These are phyloP conservation scores for Nephila pilipes DNA, from an alignment of 1,140 invertebrate species.

Conservation along the genomic window DNA sequence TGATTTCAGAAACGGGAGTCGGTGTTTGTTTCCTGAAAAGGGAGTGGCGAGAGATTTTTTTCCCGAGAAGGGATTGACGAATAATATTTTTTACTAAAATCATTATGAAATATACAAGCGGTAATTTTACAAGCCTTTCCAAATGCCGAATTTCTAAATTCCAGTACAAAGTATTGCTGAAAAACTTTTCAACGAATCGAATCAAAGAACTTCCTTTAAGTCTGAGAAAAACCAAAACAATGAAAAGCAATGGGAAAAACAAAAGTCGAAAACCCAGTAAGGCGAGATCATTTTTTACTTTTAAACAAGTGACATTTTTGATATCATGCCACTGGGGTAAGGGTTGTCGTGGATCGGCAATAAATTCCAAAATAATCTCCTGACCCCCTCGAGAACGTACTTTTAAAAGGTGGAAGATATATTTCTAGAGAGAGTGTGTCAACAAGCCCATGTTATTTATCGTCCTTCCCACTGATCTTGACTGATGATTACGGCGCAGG, in stretches of 20 bases:
- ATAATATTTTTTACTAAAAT: too few species aligned
- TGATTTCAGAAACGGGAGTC: too few species aligned
- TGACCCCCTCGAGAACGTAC: neutral
- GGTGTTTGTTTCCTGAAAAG: too few species aligned
- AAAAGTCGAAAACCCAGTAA: neutral
- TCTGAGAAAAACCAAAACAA: neutral
- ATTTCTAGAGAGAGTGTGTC: neutral
- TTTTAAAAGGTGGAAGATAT: conserved; percentile 21
- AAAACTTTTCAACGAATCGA: too few species aligned
- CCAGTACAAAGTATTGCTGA: too few species aligned
- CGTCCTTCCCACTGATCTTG: conserved; percentile 19
- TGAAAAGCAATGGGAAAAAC: neutral
- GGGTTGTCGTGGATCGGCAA: neutral
- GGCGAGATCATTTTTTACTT: neutral
- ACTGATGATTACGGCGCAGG: neutral
- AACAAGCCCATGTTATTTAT: conserved; percentile 25
- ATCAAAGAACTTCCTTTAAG: neutral
- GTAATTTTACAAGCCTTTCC: too few species aligned
- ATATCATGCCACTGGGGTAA: neutral
- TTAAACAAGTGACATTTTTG: neutral
- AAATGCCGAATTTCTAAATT: too few species aligned
- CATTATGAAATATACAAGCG: too few species aligned
- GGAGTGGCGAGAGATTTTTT: too few species aligned
- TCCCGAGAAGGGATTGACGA: too few species aligned
- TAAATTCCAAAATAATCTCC: conserved; percentile 11